Conservation (phyloP, 2,113 vertebrate species). For the Zootoca vivipara region DNA sequence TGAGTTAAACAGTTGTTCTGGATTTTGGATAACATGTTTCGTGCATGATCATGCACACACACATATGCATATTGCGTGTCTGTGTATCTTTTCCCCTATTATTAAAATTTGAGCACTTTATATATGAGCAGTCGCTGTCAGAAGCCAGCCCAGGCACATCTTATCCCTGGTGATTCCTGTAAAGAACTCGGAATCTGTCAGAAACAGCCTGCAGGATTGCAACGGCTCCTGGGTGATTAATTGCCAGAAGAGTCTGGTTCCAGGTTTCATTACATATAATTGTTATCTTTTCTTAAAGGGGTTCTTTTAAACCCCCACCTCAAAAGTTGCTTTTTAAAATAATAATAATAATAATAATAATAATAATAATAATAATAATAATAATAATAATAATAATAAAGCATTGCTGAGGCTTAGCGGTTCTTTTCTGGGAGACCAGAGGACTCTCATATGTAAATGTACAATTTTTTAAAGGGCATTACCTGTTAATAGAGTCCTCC, state of each 20-base stretch:
- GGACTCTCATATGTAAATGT: constrained; percentile 57
- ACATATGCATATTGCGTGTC: accelerated
- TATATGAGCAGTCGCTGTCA: constrained; percentile 66
- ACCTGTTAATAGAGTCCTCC: constrained; percentile 49
- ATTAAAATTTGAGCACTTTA: constrained; percentile 51
- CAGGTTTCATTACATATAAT: constrained; percentile 73
- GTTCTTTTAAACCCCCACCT: constrained; percentile 54
- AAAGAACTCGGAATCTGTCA: constrained; percentile 71
- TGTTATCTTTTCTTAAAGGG: constrained; percentile 68
- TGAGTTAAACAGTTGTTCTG: constrained; percentile 75
- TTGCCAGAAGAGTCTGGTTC: constrained; percentile 70
- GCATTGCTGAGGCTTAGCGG: constrained; percentile 70
- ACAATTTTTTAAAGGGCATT: constrained; percentile 41
- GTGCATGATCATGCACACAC: not conserved
- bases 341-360: too few relatives aligned
- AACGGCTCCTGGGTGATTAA: constrained; percentile 73
- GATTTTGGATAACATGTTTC: constrained; percentile 32
- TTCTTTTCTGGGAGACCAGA: constrained; percentile 57
- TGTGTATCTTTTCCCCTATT: not conserved
- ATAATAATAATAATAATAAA: too few relatives aligned
- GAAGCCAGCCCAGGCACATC: constrained; percentile 75
- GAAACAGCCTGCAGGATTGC: constrained; percentile 74
- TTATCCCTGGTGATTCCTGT: constrained; percentile 69
- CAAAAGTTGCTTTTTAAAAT: not conserved
- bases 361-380: too few relatives aligned